Percentiles rank a stretch among this genome's conserved stretches.
These are phyloP conservation scores for Sphaeramia orbicularis DNA, from an alignment of 2,797 vertebrate genomes.

Conservation along the genomic window DNA sequence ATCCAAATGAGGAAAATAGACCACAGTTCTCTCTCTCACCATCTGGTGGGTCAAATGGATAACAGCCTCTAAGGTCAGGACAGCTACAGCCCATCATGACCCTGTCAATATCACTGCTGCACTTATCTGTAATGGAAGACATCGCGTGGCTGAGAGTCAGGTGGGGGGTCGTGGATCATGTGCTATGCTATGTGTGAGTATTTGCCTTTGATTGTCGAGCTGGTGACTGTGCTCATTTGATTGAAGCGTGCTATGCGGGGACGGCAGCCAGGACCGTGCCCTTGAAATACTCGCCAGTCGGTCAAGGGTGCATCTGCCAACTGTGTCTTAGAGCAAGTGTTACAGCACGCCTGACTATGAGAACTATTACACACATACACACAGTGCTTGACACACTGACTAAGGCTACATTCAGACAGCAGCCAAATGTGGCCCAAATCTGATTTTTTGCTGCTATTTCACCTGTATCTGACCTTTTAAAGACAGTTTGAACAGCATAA, in stretches of 20 bases:
- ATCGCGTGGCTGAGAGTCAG: conserved; percentile 39
- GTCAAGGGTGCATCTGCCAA: conserved; percentile 57
- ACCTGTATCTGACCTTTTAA: no score
- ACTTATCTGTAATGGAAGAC: conserved; percentile 78
- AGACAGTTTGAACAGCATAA: no score
- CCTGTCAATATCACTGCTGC: conserved; percentile 66
- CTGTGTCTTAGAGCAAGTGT: conserved; percentile 28
- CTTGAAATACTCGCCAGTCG: conserved; percentile 60
- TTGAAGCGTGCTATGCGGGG: conserved; percentile 28
- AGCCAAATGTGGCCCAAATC: no score
- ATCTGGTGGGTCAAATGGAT: conserved; percentile 64
- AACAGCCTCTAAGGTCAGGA: conserved; percentile 63
- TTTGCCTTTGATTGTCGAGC: conserved; percentile 40
- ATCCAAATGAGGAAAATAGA: background rate
- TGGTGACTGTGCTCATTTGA: conserved; percentile 41
- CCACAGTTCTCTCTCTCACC: conserved; percentile 33
- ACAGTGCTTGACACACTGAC: conserved; percentile 67
- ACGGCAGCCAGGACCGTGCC: conserved; percentile 44
- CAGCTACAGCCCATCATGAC: conserved; percentile 54
- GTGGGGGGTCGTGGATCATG: conserved; percentile 13
- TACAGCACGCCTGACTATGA: conserved; percentile 42
- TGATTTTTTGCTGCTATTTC: no score
- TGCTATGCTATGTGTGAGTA: conserved; percentile 12
- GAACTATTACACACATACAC: conserved; percentile 49
- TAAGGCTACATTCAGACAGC: no score